These are phyloP conservation scores for Sphaerophoria taeniata DNA, from an alignment of 2,888 invertebrate genomes.

Conservation along the genomic window DNA sequence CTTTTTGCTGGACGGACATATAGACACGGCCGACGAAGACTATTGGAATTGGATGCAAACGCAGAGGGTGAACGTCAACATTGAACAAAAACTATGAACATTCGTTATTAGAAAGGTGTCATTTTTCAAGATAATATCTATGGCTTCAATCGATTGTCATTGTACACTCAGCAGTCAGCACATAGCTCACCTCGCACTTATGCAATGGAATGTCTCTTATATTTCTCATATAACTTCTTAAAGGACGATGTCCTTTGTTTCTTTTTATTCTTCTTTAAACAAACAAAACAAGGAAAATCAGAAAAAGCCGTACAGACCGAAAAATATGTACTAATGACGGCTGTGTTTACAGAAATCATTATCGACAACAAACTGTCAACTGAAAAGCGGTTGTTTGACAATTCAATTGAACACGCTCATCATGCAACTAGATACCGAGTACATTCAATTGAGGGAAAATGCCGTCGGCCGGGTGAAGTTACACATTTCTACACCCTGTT, in stretches of 20 bases:
- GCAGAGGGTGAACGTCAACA: slow-evolving; percentile 44
- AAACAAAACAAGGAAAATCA: slow-evolving; percentile 20
- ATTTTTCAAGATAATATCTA: slow-evolving; percentile 63
- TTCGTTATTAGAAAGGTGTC: slow-evolving; percentile 59
- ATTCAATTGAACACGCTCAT: slow-evolving; percentile 79
- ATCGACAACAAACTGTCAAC: slow-evolving; percentile 76
- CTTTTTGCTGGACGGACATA: slow-evolving; percentile 14
- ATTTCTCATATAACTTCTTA: background rate
- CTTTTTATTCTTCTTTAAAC: slow-evolving; percentile 19
- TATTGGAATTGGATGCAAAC: background rate
- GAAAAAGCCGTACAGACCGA: slow-evolving; percentile 31
- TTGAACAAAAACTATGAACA: slow-evolving; percentile 23
- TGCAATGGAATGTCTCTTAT: slow-evolving; percentile 65
- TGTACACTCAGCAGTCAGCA: slow-evolving; percentile 34
- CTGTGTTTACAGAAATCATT: slow-evolving; percentile 80
- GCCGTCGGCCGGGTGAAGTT: slow-evolving; percentile 44
- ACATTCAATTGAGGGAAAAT: slow-evolving; percentile 75
- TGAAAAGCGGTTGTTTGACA: slow-evolving; percentile 76
- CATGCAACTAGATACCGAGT: slow-evolving; percentile 60
- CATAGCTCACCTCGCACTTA: slow-evolving; percentile 28
- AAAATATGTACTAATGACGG: slow-evolving; percentile 75
- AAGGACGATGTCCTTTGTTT: slow-evolving; percentile 72
- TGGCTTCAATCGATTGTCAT: slow-evolving; percentile 73
- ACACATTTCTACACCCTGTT: slow-evolving; percentile 43
- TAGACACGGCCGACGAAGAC: slow-evolving; percentile 15